These are phyloP conservation scores for Lamellibrachia luymesi DNA, from an alignment of 1,140 invertebrate genomes.

Conservation along the genomic window DNA sequence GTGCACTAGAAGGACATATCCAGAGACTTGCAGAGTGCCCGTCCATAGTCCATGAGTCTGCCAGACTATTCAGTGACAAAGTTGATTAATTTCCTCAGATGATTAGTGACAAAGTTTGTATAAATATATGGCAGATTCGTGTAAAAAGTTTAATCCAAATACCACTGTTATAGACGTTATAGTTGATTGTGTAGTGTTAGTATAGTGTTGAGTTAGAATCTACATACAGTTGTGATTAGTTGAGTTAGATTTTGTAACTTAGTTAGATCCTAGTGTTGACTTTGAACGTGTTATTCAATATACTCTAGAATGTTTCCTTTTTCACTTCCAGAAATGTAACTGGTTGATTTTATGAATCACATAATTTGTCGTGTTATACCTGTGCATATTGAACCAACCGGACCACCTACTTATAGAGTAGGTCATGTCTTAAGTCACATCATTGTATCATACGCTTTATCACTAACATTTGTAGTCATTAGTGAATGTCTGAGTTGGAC, in stretches of 20 bases:
- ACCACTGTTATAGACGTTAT: too few relatives aligned
- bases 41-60: neutral
- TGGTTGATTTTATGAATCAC: neutral
- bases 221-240: too few relatives aligned
- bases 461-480: too few relatives aligned
- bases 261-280: too few relatives aligned
- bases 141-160: too few relatives aligned
- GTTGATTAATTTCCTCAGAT: neutral
- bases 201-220: too few relatives aligned
- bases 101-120: too few relatives aligned
- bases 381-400: neutral
- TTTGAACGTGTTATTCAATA: neutral
- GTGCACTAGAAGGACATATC: neutral
- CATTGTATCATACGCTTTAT: too few relatives aligned
- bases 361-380: neutral
- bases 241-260: too few relatives aligned
- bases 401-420: neutral
- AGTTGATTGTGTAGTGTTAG: too few relatives aligned
- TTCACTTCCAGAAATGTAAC: neutral
- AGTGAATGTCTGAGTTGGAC: neutral
- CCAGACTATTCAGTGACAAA: neutral
- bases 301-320: neutral
- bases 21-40: neutral
- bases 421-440: too few relatives aligned
- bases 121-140: too few relatives aligned